Conservation (phyloP, 1,140 invertebrate genomes). For the Gryon sp. region DNA sequence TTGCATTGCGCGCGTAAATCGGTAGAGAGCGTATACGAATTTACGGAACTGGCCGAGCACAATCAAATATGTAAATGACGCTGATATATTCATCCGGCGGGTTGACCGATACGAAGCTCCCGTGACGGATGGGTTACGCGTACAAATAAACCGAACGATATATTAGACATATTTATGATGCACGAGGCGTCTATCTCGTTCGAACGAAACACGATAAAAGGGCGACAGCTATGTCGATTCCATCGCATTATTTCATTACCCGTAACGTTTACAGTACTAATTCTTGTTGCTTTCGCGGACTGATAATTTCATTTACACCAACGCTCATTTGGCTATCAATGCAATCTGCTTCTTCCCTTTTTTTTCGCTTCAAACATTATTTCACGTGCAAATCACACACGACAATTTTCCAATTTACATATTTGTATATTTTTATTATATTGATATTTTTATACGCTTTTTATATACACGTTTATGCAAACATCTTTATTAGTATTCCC, state of each 20-base stretch:
- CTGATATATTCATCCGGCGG: conserved; percentile 67
- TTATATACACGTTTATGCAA: no score
- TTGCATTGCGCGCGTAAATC: conserved; percentile 63
- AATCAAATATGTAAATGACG: conserved; percentile 76
- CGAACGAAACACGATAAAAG: conserved; percentile 53
- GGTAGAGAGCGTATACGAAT: conserved; percentile 58
- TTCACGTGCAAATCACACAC: neutral
- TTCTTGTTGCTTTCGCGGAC: conserved; percentile 41
- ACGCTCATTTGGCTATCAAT: conserved; percentile 18
- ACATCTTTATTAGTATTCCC: no score
- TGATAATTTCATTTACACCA: conserved; percentile 43
- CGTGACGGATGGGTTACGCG: conserved; percentile 66
- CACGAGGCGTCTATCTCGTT: conserved; percentile 63
- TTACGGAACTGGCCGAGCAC: conserved; percentile 62
- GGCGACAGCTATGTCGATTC: conserved; percentile 41
- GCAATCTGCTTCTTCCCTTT: conserved; percentile 12
- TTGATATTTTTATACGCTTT: neutral
- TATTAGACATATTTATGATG: conserved; percentile 68
- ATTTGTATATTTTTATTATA: neutral
- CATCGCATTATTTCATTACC: conserved; percentile 59
- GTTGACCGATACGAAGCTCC: conserved; percentile 58
- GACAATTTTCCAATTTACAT: neutral
- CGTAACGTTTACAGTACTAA: conserved; percentile 47
- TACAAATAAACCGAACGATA: conserved; percentile 67
- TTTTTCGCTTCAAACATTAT: neutral